phyloP scores from a whole-genome alignment of 1,140 invertebrate species.

The Ruditapes philippinarum region DNA sequence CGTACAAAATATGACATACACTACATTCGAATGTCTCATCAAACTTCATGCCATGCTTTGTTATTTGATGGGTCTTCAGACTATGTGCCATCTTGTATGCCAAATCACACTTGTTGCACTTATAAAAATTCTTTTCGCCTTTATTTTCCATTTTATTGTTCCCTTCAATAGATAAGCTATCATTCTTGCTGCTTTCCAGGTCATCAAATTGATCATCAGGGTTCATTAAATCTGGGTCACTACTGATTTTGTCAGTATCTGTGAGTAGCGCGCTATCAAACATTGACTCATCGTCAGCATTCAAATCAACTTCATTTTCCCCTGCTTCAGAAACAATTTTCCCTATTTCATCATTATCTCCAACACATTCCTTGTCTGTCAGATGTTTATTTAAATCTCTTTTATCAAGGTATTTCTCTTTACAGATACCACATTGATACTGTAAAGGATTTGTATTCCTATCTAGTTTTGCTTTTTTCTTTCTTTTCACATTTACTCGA shows the following conservation, averaged over 20 bases:
- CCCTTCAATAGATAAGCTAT: neutral
- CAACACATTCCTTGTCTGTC: neutral
- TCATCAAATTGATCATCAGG: neutral
- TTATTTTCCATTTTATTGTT: neutral
- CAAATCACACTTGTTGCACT: conserved; percentile 1
- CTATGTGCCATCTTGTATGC: conserved; percentile 2
- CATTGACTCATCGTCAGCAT: neutral
- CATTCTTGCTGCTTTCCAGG: neutral
- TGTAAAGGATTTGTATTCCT: neutral
- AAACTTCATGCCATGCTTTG: neutral
- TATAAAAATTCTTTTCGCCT: neutral
- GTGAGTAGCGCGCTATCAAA: neutral
- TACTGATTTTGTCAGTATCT: neutral
- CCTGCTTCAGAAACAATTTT: neutral
- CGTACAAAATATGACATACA: neutral
- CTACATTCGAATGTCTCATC: neutral
- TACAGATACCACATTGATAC: conserved; percentile 26
- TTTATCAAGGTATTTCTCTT: neutral
- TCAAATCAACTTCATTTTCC: neutral
- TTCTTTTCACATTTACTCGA: neutral
- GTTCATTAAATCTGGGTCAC: neutral
- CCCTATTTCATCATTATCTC: neutral
- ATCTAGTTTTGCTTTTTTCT: neutral
- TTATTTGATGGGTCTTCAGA: conserved; percentile 2
- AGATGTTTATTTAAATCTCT: conserved; percentile 22